Conservation (phyloP, 2,113 vertebrate species). For the Daubentonia madagascariensis region DNA sequence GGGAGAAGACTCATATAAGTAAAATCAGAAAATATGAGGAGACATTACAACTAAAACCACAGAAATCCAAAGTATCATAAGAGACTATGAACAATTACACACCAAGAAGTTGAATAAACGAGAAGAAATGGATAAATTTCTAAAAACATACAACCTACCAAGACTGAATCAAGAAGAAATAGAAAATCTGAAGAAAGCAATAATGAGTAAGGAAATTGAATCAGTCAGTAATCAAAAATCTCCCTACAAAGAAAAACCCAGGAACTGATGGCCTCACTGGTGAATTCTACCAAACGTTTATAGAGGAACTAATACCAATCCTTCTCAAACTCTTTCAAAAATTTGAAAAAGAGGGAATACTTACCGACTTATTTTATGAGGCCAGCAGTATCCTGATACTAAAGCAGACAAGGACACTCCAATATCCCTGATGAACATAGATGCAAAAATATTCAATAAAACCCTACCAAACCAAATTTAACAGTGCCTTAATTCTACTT, state of each 20-base stretch:
- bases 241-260: not conserved
- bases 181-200: not conserved
- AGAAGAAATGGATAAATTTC: not conserved
- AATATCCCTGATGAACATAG: not conserved
- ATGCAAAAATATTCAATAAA: not conserved
- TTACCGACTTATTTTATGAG: not conserved
- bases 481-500: not conserved
- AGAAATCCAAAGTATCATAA: not conserved
- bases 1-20: not conserved
- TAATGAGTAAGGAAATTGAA: not conserved
- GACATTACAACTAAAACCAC: not conserved
- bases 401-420: not conserved
- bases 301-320: not conserved
- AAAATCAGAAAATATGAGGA: not conserved
- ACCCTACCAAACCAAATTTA: not conserved
- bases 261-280: not conserved
- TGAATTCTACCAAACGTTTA: not conserved
- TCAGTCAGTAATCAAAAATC: not conserved
- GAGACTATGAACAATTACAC: not conserved
- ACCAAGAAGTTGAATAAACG: not conserved
- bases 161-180: not conserved
- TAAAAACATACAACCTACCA: not conserved
- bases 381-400: not conserved
- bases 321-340: not conserved
- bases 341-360: not conserved